Conservation (phyloP, 1,140 invertebrate species). For the Trypoxylus dichotomus region DNA sequence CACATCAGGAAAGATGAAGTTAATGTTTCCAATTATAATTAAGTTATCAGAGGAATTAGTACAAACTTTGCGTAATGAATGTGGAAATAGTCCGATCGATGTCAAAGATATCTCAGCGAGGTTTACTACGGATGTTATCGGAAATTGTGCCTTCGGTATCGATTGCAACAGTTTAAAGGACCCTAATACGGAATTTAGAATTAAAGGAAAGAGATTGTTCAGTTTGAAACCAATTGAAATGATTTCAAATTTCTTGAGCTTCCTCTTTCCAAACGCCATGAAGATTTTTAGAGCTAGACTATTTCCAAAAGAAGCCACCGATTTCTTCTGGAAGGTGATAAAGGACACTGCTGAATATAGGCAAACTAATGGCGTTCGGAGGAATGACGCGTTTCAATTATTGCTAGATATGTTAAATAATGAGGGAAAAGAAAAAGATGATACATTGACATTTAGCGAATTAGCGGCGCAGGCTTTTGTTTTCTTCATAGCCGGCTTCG, state of each 20-base stretch:
- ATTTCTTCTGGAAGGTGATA: slow-evolving; percentile 38
- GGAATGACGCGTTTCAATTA: slow-evolving; percentile 41
- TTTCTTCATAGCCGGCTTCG: slow-evolving; percentile 55
- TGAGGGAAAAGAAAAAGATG: background rate
- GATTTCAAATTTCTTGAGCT: too few relatives aligned
- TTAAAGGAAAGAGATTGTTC: too few relatives aligned
- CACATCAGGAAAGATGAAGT: slow-evolving; percentile 56
- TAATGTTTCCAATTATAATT: slow-evolving; percentile 51
- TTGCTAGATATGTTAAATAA: slow-evolving; percentile 35
- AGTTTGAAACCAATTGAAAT: too few relatives aligned
- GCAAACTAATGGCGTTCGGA: slow-evolving; percentile 29
- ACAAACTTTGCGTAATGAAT: slow-evolving; percentile 45
- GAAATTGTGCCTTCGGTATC: slow-evolving; percentile 60
- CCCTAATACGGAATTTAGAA: too few relatives aligned
- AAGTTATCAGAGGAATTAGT: slow-evolving; percentile 46
- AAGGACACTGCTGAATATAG: slow-evolving; percentile 39
- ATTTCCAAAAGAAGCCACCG: slow-evolving; percentile 31
- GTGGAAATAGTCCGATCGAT: slow-evolving; percentile 1
- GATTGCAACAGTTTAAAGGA: too few relatives aligned
- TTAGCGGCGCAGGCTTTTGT: slow-evolving; percentile 32
- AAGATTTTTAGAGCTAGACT: too few relatives aligned
- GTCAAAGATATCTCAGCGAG: slow-evolving; percentile 37
- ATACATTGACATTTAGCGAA: background rate
- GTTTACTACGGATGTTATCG: slow-evolving; percentile 64
- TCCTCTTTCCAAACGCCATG: too few relatives aligned